Conservation (phyloP, 2,888 invertebrate species). For the Phortica magna region DNA sequence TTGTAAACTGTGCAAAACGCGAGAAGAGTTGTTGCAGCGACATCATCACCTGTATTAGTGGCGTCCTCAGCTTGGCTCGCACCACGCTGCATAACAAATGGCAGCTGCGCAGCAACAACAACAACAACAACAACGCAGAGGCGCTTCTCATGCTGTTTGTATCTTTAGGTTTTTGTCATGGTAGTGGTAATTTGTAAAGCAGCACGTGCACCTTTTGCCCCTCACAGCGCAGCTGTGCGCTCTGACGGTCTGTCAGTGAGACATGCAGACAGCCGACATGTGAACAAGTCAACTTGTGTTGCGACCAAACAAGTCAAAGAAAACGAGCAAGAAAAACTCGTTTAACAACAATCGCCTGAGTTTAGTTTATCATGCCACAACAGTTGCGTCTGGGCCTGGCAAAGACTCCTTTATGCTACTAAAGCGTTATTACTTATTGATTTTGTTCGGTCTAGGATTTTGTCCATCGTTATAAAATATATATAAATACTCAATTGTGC, state of each 20-base stretch:
- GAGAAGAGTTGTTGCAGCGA: not conserved
- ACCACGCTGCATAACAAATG: not conserved
- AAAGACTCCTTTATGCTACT: slow-evolving; percentile 41
- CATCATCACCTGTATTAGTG: not conserved
- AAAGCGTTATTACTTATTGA: not conserved
- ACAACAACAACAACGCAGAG: not conserved
- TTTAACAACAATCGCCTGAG: slow-evolving; percentile 63
- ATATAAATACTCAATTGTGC: too few species aligned
- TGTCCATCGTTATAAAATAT: too few species aligned
- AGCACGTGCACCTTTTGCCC: slow-evolving; percentile 13
- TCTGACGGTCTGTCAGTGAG: not conserved
- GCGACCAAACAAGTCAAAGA: slow-evolving; percentile 34
- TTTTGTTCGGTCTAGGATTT: not conserved
- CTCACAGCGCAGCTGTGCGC: slow-evolving; percentile 35
- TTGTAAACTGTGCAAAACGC: too few species aligned
- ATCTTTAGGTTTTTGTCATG: not conserved
- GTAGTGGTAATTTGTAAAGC: slow-evolving; percentile 35
- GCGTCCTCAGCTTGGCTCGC: not conserved
- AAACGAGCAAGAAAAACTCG: slow-evolving; percentile 56
- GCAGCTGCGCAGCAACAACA: not conserved
- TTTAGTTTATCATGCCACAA: slow-evolving; percentile 14
- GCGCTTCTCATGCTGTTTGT: not conserved
- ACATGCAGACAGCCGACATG: not conserved
- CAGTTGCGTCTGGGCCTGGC: slow-evolving; percentile 40
- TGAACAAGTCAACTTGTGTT: slow-evolving; percentile 43